Conservation (phyloP, 2,888 invertebrate species). For the Cordilura impudica region DNA sequence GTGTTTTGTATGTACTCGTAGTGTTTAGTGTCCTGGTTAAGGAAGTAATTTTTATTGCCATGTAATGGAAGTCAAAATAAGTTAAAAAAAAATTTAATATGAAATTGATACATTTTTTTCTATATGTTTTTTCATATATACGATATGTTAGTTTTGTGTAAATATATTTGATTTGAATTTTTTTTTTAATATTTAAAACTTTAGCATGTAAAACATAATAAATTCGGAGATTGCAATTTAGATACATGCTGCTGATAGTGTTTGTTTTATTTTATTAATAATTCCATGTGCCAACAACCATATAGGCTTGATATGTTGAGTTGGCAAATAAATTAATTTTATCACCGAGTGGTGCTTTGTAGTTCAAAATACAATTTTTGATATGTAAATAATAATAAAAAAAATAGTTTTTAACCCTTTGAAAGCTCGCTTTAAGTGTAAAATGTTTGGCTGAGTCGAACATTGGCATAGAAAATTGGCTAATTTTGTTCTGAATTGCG, state of each 20-base stretch:
- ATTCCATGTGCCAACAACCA: not conserved
- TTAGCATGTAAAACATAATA: slow-evolving; percentile 34
- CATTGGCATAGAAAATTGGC: too few relatives aligned
- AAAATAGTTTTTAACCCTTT: too few relatives aligned
- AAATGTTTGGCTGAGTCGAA: too few relatives aligned
- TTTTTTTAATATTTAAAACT: not conserved
- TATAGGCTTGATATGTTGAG: too few relatives aligned
- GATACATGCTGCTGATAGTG: slow-evolving; percentile 24
- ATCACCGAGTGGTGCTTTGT: too few relatives aligned
- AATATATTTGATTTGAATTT: not conserved
- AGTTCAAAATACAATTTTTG: too few relatives aligned
- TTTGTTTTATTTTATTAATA: slow-evolving; percentile 28
- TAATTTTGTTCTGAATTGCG: too few relatives aligned
- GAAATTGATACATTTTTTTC: slow-evolving; percentile 1
- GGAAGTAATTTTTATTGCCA: slow-evolving; percentile 10
- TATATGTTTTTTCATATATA: too few relatives aligned
- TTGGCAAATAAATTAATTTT: too few relatives aligned
- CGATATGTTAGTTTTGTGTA: too few relatives aligned
- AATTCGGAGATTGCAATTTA: slow-evolving; percentile 42
- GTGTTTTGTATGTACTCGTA: not conserved
- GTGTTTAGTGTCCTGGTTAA: slow-evolving; percentile 7
- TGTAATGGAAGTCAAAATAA: slow-evolving; percentile 9
- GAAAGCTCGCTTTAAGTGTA: too few relatives aligned
- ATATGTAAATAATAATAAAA: too few relatives aligned
- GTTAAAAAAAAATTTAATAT: not conserved